Percentiles rank a stretch among this genome's conserved stretches.
These are phyloP conservation scores for Notothenia coriiceps DNA, from an alignment of 2,113 vertebrate species.

Conservation along the genomic window DNA sequence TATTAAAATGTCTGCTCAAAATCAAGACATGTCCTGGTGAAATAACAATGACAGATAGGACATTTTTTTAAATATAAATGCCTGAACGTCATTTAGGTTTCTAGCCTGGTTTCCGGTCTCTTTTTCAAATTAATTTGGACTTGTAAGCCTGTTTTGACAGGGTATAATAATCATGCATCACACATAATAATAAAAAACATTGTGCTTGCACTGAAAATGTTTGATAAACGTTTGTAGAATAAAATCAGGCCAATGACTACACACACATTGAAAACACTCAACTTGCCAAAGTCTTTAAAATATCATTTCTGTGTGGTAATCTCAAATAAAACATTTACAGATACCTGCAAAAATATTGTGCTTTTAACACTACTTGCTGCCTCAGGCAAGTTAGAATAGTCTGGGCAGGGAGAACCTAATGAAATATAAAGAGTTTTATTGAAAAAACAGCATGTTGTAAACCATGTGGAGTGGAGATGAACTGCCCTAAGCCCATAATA, in stretches of 20 bases:
- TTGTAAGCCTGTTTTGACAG: too few species aligned
- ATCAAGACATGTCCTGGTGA: too few species aligned
- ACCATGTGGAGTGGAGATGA: slow-evolving; percentile 19
- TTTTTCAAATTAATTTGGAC: too few species aligned
- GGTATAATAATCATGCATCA: too few species aligned
- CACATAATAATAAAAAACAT: too few species aligned
- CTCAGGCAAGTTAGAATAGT: neutral
- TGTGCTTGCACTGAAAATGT: neutral
- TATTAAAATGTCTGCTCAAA: too few species aligned
- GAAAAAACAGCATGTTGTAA: slow-evolving; percentile 37
- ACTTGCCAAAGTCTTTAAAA: neutral
- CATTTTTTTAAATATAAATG: too few species aligned
- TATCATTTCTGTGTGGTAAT: slow-evolving; percentile 2
- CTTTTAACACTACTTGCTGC: neutral
- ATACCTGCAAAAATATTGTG: slow-evolving; percentile 10
- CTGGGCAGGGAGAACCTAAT: slow-evolving; percentile 9
- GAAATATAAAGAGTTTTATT: slow-evolving; percentile 1
- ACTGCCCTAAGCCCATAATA: slow-evolving; percentile 20
- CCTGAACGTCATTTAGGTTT: too few species aligned
- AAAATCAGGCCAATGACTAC: neutral
- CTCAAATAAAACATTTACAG: slow-evolving; percentile 20
- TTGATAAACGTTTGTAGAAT: neutral
- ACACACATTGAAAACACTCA: slow-evolving; percentile 3
- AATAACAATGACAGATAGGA: too few species aligned
- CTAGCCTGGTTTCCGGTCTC: too few species aligned